phyloP scores from a whole-genome alignment of 2,888 invertebrate species.

The Mythimna pallens region DNA sequence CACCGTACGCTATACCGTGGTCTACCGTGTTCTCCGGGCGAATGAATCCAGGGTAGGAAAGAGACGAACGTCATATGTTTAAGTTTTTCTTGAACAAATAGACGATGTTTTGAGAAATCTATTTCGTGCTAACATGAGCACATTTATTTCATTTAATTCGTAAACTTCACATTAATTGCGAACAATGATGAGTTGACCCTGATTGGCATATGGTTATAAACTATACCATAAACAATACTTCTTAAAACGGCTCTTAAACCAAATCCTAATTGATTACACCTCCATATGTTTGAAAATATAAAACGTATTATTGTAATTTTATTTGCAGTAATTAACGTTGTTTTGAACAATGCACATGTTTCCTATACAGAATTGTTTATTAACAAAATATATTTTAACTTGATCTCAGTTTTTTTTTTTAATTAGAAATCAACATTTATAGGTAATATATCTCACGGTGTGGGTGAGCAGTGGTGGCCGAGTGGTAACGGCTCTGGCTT shows the following conservation, averaged over 20 bases:
- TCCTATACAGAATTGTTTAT: background rate
- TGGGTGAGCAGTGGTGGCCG: no score
- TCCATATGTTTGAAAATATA: slow-evolving; percentile 46
- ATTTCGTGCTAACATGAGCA: no score
- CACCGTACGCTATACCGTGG: no score
- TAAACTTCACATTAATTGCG: background rate
- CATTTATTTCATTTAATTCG: background rate
- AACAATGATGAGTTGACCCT: slow-evolving; percentile 8
- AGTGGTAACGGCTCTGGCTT: no score
- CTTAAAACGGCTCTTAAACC: background rate
- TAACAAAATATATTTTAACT: background rate
- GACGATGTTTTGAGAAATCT: no score
- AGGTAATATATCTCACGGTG: no score
- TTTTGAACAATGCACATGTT: background rate
- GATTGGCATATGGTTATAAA: slow-evolving; percentile 26
- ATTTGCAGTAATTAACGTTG: background rate
- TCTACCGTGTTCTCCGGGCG: no score
- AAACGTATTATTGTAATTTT: slow-evolving; percentile 28
- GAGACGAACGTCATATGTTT: no score
- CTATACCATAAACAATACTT: slow-evolving; percentile 12
- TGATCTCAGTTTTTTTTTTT: no score
- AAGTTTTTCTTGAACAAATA: no score
- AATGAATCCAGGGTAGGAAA: no score
- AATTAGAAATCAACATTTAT: no score
- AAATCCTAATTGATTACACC: slow-evolving; percentile 9